phyloP scores from a whole-genome alignment of 2,797 vertebrate genomes.

The Etheostoma perlongum region DNA sequence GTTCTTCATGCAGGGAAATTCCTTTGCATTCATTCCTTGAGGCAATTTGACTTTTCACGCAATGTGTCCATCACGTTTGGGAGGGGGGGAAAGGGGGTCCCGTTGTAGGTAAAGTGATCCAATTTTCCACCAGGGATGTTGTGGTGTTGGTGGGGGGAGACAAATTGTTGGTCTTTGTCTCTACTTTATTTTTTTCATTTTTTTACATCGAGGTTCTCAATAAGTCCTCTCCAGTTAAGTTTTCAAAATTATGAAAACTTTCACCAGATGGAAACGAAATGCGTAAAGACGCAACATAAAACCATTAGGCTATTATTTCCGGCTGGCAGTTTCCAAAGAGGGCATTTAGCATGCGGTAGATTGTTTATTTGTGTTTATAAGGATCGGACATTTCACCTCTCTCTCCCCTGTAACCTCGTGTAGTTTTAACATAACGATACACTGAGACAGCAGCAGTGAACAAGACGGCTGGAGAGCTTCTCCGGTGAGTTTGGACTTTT shows the following conservation, averaged over 20 bases:
- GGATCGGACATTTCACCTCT: slow-evolving; percentile 40
- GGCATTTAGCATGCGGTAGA: slow-evolving; percentile 34
- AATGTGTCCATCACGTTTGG: slow-evolving; percentile 89
- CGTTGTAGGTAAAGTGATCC: slow-evolving; percentile 77
- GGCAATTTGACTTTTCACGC: slow-evolving; percentile 89
- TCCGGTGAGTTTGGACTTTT: slow-evolving; percentile 72
- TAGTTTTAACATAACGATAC: slow-evolving; percentile 31
- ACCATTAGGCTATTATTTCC: slow-evolving; percentile 5
- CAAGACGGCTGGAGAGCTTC: slow-evolving; percentile 52
- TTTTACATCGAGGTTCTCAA: slow-evolving; percentile 73
- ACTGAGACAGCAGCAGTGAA: slow-evolving; percentile 50
- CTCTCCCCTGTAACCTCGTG: slow-evolving; percentile 26
- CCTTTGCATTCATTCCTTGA: slow-evolving; percentile 91
- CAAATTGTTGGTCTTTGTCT: slow-evolving; percentile 69
- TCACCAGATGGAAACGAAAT: slow-evolving; percentile 45
- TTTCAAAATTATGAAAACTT: slow-evolving; percentile 72
- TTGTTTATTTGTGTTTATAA: slow-evolving; percentile 52
- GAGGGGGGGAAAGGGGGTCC: slow-evolving; percentile 69
- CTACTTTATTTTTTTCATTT: slow-evolving; percentile 39
- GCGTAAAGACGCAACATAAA: slow-evolving; percentile 63
- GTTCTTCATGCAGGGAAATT: slow-evolving; percentile 95
- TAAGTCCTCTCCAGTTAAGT: slow-evolving; percentile 83
- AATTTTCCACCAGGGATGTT: slow-evolving; percentile 85
- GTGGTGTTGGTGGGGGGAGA: slow-evolving; percentile 65
- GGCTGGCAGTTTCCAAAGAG: slow-evolving; percentile 34